Evolutionary conservation across 2,888 invertebrate genomes (phyloP).

Genomic region (Yponomeuta evonymella): DNA sequence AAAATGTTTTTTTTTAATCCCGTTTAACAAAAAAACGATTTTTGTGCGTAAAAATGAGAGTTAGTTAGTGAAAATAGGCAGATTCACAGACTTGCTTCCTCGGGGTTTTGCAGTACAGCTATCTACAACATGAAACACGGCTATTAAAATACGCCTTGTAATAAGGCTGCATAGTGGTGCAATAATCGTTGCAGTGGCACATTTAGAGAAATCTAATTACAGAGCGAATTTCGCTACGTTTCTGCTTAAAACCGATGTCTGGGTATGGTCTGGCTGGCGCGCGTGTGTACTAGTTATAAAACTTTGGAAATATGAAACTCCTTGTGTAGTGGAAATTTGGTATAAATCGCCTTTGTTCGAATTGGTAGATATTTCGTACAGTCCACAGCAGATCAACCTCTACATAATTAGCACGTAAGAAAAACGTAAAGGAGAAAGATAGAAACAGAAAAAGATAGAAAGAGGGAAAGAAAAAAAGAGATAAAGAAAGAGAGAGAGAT

Average conservation of each 20-base stretch:
- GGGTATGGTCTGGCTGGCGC: not conserved
- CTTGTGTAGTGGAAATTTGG: not conserved
- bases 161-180: slow-evolving; percentile 26
- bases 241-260: slow-evolving; percentile 11
- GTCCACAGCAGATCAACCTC: too few relatives aligned
- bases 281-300: too few relatives aligned
- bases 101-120: not conserved
- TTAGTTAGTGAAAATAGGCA: too few relatives aligned
- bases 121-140: slow-evolving; percentile 8
- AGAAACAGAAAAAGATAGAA: too few relatives aligned
- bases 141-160: slow-evolving; percentile 33
- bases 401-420: too few relatives aligned
- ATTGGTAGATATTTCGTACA: not conserved
- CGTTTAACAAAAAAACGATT: too few relatives aligned
- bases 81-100: not conserved
- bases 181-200: slow-evolving; percentile 52
- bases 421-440: too few relatives aligned
- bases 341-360: not conserved
- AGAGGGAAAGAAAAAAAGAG: too few relatives aligned
- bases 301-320: not conserved
- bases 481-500: too few relatives aligned
- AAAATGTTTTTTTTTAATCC: too few relatives aligned
- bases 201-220: slow-evolving; percentile 59
- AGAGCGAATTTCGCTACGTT: slow-evolving; percentile 11
- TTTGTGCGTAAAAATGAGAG: too few relatives aligned